A percentile compares a stretch with the other conserved stretches of the same genome.
phyloP scores from a whole-genome alignment of 2,888 invertebrate genomes.

The Lasioglossum zephyrum region DNA sequence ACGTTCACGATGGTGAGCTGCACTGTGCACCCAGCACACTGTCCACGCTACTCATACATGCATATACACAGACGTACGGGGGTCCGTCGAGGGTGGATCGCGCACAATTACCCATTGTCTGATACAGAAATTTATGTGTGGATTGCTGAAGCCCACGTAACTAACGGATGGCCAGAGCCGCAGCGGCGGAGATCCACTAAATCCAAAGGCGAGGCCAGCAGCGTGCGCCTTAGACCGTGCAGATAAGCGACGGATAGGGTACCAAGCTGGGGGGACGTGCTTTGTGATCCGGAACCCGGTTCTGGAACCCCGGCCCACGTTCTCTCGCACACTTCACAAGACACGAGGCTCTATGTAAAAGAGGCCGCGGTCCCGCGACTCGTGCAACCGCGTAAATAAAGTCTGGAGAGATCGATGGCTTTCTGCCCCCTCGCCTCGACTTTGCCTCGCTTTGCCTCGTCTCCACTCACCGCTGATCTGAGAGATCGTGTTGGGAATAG shows the following conservation, averaged over 20 bases:
- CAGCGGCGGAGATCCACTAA: conserved; percentile 66
- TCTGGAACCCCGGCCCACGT: conserved; percentile 48
- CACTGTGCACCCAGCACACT: conserved; percentile 49
- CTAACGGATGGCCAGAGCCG: conserved; percentile 76
- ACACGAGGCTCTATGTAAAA: conserved; percentile 36
- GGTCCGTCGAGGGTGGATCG: conserved; percentile 76
- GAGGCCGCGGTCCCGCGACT: conserved; percentile 54
- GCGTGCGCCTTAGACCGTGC: conserved; percentile 78
- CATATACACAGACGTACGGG: conserved; percentile 46
- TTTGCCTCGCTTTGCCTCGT: not conserved
- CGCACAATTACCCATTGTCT: conserved; percentile 84
- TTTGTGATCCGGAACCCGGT: conserved; percentile 81
- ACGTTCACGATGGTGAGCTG: conserved; percentile 24
- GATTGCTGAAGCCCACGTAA: conserved; percentile 79
- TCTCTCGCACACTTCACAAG: conserved; percentile 38
- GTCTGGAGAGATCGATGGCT: conserved; percentile 31
- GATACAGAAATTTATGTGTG: conserved; percentile 84
- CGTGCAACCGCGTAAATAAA: conserved; percentile 70
- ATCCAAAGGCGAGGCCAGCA: conserved; percentile 65
- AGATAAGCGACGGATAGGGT: conserved; percentile 79
- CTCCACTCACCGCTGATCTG: not conserved
- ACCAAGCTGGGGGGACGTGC: conserved; percentile 71
- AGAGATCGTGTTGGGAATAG: conserved; percentile 22
- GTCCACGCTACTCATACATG: not conserved
- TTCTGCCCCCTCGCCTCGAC: not conserved